phyloP scores from a whole-genome alignment of 2,888 invertebrate genomes.

The Myopa tessellatipennis region DNA sequence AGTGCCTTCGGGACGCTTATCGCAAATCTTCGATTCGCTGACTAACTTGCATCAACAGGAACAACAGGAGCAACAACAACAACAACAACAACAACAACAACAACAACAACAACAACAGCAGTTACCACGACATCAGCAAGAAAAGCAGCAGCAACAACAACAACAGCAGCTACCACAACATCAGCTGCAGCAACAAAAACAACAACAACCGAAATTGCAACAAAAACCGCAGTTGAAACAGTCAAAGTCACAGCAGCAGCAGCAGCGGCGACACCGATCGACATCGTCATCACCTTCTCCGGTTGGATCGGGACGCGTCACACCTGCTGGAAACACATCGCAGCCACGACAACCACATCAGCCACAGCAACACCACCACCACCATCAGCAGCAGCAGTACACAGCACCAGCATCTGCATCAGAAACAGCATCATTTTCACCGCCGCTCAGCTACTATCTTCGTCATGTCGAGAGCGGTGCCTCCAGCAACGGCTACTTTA shows the following conservation, averaged over 20 bases:
- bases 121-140: not conserved
- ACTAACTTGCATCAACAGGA: conserved; percentile 78
- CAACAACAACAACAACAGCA: conserved; percentile 57
- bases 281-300: conserved; percentile 57
- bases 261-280: conserved; percentile 53
- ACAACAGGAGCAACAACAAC: conserved; percentile 63
- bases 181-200: conserved; percentile 61
- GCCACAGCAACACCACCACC: conserved; percentile 41
- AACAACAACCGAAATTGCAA: not conserved
- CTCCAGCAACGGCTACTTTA: conserved; percentile 45
- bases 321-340: conserved; percentile 50
- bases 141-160: conserved; percentile 77
- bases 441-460: conserved; percentile 54
- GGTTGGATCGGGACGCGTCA: conserved; percentile 57
- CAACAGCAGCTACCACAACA: conserved; percentile 58
- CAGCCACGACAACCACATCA: conserved; percentile 41
- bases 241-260: not conserved
- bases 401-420: conserved; percentile 46
- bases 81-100: conserved; percentile 72
- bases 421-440: not conserved
- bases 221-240: not conserved
- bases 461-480: conserved; percentile 57
- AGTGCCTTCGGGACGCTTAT: conserved; percentile 78
- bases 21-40: conserved; percentile 86
- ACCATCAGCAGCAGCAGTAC: conserved; percentile 23